Evolutionary conservation across 2,888 invertebrate genomes (phyloP), one percentile per base, ranked within the genome.

Genomic region (Diarsia mendica): DNA sequence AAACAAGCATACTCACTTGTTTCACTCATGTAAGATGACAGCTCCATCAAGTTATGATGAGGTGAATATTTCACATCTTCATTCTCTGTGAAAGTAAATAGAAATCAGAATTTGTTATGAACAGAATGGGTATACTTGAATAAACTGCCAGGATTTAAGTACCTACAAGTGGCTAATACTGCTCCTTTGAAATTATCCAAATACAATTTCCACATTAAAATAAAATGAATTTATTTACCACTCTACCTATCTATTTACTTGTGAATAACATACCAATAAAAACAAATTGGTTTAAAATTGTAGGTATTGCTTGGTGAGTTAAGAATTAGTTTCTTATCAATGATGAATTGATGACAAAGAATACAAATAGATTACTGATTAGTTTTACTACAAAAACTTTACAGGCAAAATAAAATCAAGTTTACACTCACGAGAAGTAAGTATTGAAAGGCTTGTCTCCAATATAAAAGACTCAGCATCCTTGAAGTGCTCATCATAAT

Each of bases 381-480:
- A 51, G 23, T 70, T 44, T 48, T 48, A 28, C 13, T 33, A 44
- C 18, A 15, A 15, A 3, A 23, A 48, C 23, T 39, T 74, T 39
- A 51, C 33, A 39, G 10, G 15, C 9, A 49, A 28, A n/a, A 13
- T 77, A 55, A 28, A 55, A 79, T 60, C 28, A 51, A 61, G n/a
- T n/a, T 48, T 49, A 55, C 76, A 93, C 95, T 95, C 91, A 96
- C 96, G 94, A 75, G 95, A 88, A 82, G 94, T 90, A 33, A 96
- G 87, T 83, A 96, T 95, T 82, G 95, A 93, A 9, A 96, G 89
- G 49, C 94, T 95, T 68, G 97, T 97, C 92, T 98, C 97, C 85
- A 98, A 94, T 74, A 98, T 98, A 90, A 98, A 98, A 89, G 97
- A 98, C 90, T 98, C 98, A n/a, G 98, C 98, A 95, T 98, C 98